Evolutionary conservation across 1,140 invertebrate genomes (phyloP).

Genomic region (Lordiphosa clarofinis): DNA sequence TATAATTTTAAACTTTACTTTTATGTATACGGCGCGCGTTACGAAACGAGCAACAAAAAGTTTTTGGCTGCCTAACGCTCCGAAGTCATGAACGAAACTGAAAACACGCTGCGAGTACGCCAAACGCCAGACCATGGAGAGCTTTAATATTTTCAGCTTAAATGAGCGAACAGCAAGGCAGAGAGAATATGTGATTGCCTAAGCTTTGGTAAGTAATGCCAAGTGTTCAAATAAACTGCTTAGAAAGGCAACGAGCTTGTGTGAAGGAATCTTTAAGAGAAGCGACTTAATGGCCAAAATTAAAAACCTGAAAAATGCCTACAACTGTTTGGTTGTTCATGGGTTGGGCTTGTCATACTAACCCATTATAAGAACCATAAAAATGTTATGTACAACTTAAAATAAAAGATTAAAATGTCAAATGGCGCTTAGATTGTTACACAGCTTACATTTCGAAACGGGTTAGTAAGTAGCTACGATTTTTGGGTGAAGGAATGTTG

Average conservation of each 20-base stretch:
- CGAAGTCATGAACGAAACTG: constrained; percentile 68
- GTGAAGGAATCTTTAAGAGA: constrained; percentile 16
- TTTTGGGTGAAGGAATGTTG: too few species aligned
- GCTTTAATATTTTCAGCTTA: constrained; percentile 19
- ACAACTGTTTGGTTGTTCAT: too few species aligned
- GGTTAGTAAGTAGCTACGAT: too few species aligned
- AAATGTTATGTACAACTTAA: too few species aligned
- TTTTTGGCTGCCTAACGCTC: constrained; percentile 56
- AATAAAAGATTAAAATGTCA: too few species aligned
- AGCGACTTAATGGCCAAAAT: not conserved
- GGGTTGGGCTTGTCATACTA: too few species aligned
- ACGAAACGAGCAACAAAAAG: constrained; percentile 35
- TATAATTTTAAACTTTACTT: constrained; percentile 39
- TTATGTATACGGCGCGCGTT: constrained; percentile 33
- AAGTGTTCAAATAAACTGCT: too few species aligned
- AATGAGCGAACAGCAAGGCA: constrained; percentile 22
- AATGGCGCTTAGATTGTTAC: too few species aligned
- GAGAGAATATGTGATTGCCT: not conserved
- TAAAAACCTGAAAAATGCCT: too few species aligned
- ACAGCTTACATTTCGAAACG: too few species aligned
- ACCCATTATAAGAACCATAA: too few species aligned
- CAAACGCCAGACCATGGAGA: constrained; percentile 33
- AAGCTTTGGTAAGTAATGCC: too few species aligned
- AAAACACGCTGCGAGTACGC: constrained; percentile 41
- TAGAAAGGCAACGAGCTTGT: constrained; percentile 38